phyloP scores from a whole-genome alignment of 2,113 vertebrate species.

The Silurus meridionalis region DNA sequence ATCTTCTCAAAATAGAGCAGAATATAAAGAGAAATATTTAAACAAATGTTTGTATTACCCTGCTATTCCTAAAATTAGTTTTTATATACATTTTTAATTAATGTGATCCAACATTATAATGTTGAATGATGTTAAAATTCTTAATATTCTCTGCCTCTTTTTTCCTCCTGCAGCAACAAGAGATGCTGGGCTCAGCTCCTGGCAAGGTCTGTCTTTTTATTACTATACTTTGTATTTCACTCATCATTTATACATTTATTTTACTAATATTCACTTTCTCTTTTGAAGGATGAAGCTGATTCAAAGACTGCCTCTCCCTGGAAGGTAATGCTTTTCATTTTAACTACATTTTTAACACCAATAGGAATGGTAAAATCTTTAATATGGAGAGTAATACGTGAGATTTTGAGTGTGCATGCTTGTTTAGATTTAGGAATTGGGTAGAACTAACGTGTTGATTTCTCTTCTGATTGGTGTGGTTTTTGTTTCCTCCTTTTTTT shows the following conservation, averaged over 20 bases:
- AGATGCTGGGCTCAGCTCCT: constrained; percentile 74
- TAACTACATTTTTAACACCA: background rate
- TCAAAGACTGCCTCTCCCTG: constrained; percentile 91
- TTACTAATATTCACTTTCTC: constrained; percentile 17
- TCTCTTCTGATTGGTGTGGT: constrained; percentile 65
- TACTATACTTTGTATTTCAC: background rate
- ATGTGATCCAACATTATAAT: background rate
- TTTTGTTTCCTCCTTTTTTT: constrained; percentile 48
- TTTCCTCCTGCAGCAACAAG: constrained; percentile 69
- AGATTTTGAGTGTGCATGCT: constrained; percentile 9
- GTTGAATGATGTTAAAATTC: background rate
- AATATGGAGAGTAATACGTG: background rate
- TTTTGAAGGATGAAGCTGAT: constrained; percentile 86
- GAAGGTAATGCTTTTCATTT: constrained; percentile 80
- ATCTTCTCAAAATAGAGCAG: background rate
- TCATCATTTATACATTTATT: background rate
- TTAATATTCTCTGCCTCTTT: background rate
- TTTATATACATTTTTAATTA: background rate
- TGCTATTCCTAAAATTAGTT: background rate
- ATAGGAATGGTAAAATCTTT: background rate
- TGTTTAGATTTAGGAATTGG: background rate
- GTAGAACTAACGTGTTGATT: constrained; percentile 26
- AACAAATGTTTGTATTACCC: background rate
- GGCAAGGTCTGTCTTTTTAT: constrained; percentile 76
- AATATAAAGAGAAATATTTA: background rate